A percentile compares a stretch with the other conserved stretches of the same genome.
phyloP scores from a whole-genome alignment of 92 coral and sea anemone species.

The Epizoanthus fatuus region DNA sequence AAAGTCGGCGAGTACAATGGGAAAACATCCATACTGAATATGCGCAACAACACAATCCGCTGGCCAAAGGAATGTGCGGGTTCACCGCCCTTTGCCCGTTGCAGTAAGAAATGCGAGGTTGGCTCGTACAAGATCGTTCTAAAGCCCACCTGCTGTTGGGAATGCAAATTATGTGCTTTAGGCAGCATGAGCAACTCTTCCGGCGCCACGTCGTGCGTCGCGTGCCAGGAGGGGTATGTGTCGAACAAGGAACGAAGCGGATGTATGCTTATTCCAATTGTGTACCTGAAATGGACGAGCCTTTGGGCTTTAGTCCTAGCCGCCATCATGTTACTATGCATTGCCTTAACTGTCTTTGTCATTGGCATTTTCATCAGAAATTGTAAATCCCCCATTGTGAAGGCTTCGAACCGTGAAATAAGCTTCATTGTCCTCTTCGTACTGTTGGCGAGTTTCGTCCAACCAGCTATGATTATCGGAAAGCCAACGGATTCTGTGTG shows the following conservation, averaged over 20 bases:
- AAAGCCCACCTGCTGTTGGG: conserved; percentile 79
- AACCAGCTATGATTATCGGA: conserved; percentile 73
- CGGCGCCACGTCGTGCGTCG: conserved; percentile 58
- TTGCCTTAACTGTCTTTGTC: conserved; percentile 40
- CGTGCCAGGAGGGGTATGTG: conserved; percentile 50
- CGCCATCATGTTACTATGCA: conserved; percentile 45
- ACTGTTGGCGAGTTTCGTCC: conserved; percentile 62
- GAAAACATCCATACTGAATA: conserved; percentile 23
- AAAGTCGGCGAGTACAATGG: conserved; percentile 61
- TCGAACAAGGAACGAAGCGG: conserved; percentile 61
- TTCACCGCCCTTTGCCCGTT: conserved; percentile 51
- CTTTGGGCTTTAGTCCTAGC: conserved; percentile 71
- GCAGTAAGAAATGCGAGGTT: conserved; percentile 70
- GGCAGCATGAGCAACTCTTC: conserved; percentile 66
- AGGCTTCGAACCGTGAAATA: conserved; percentile 79
- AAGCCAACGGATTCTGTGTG: conserved; percentile 65
- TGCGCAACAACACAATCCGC: conserved; percentile 32
- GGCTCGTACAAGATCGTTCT: conserved; percentile 62
- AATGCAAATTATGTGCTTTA: conserved; percentile 68
- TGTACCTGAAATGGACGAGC: conserved; percentile 61
- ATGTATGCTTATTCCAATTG: conserved; percentile 60
- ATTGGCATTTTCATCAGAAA: conserved; percentile 61
- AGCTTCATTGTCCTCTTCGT: conserved; percentile 66
- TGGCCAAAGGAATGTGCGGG: conserved; percentile 59
- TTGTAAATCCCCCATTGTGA: conserved; percentile 79